Conservation (phyloP, 2,113 vertebrate species). For the Megaceryle maxima region DNA sequence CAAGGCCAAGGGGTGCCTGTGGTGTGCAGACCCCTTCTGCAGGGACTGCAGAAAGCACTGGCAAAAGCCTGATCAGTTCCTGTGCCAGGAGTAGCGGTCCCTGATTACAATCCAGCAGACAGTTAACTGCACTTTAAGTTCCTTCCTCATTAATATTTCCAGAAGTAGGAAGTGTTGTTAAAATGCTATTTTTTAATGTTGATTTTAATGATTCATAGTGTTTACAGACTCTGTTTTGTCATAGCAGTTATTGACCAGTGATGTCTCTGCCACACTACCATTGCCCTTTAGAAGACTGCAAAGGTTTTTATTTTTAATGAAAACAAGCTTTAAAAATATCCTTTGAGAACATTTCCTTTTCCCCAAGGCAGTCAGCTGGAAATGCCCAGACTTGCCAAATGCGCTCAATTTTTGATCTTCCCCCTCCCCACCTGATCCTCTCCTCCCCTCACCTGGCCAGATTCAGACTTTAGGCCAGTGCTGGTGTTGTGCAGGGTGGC, state of each 20-base stretch:
- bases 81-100: background rate
- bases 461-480: background rate
- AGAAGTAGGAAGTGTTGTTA: background rate
- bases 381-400: background rate
- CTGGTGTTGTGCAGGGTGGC: background rate
- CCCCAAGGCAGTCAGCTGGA: background rate
- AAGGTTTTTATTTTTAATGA: conserved; percentile 21
- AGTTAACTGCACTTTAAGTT: background rate
- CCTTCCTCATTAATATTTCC: conserved; percentile 22
- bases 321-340: conserved; percentile 9
- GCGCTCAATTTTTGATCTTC: background rate
- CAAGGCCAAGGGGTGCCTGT: background rate
- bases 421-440: background rate
- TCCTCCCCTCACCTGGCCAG: background rate
- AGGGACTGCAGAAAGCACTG: background rate
- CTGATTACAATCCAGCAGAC: background rate
- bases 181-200: background rate
- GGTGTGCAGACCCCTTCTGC: background rate
- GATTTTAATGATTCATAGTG: conserved; percentile 1
- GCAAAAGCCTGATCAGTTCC: background rate
- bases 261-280: background rate
- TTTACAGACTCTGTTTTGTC: background rate
- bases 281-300: background rate
- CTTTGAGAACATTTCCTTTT: background rate
- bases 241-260: background rate